Evolutionary conservation across 2,113 vertebrate species (phyloP), one percentile per base, ranked within the genome.

Genomic region (Coreoperca whiteheadi): DNA sequence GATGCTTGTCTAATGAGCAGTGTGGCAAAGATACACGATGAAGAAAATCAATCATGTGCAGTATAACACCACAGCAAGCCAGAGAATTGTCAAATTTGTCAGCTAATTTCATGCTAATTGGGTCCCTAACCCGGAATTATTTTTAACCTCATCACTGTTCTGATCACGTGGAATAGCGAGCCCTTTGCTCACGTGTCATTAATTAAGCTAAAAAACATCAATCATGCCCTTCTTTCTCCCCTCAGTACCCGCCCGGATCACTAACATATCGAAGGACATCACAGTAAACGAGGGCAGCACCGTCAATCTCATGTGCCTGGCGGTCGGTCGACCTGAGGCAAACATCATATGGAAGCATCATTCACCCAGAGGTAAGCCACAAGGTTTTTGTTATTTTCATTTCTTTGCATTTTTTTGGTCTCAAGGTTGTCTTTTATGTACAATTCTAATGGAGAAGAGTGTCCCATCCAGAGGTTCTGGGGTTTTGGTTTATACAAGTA

Each of bases 261-360:
- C 90, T 4, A 97, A 99, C 91, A 98, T 99, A 91, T 98, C 98
- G 76, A 94, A 95, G 43, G 97, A 98, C 90, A 90, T 99, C 90
- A 97, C 97, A 48, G 98, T 99, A 90, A 99, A 99, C 0, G 98
- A 99, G 93, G 98, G 98, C 0, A 98, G 96, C 94, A 97, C 96
- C 0, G 95, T 99, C 91, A 98, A 96, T 88, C 97, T 99, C 59
- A 96, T 96, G 95, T 99, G 98, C 91, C 95, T 98, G 94, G 98
- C 97, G 11, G 96, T 97, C 0, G 98, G 98, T 75, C 96, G 98
- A 87, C 98, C 98, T 18, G 98, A 99, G 60, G 97, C 98, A 18
- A 98, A 95, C 30, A 95, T 99, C 79, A 96, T 97, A 79, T 99
- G 98, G 98, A 97, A 97, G 89, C 97, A 99, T 86, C 97, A 97